These are phyloP conservation scores for Marasmarcha lunaedactyla DNA, from an alignment of 2,888 invertebrate species.

Conservation along the genomic window DNA sequence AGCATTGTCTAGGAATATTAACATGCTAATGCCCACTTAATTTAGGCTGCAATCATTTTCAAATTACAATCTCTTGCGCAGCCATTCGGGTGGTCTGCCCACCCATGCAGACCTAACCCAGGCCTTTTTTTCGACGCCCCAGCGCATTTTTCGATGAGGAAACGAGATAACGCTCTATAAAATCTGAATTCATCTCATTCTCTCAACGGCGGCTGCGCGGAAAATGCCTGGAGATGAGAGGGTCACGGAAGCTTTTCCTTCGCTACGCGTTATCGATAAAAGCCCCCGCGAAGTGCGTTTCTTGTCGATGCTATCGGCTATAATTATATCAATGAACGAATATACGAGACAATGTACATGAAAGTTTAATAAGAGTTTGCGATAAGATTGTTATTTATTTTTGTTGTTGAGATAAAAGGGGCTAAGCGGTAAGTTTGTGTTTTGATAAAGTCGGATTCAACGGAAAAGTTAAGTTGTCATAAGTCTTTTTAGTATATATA, in stretches of 20 bases:
- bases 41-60: conserved; percentile 19
- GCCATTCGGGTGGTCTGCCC: conserved; percentile 31
- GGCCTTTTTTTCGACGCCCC: no score
- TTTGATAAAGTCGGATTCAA: no score
- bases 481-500: no score
- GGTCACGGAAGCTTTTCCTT: no score
- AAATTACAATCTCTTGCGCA: conserved; percentile 17
- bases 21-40: conserved; percentile 26
- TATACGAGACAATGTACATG: conserved; percentile 22
- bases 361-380: conserved; percentile 18
- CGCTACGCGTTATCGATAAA: conserved; percentile 20
- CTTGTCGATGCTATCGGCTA: conserved; percentile 35
- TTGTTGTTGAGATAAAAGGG: no score
- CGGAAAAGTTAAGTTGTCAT: no score
- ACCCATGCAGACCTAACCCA: conserved; percentile 20
- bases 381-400: conserved; percentile 10
- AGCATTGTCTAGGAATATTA: conserved; percentile 23
- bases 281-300: conserved; percentile 21
- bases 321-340: conserved; percentile 29
- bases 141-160: neutral
- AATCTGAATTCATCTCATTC: neutral
- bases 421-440: no score
- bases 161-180: neutral
- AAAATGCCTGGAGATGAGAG: neutral
- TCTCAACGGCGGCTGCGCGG: neutral